Evolutionary conservation across 2,797 vertebrate genomes (phyloP), one percentile per base, ranked within the genome.

Genomic region (Sebastes minor): DNA sequence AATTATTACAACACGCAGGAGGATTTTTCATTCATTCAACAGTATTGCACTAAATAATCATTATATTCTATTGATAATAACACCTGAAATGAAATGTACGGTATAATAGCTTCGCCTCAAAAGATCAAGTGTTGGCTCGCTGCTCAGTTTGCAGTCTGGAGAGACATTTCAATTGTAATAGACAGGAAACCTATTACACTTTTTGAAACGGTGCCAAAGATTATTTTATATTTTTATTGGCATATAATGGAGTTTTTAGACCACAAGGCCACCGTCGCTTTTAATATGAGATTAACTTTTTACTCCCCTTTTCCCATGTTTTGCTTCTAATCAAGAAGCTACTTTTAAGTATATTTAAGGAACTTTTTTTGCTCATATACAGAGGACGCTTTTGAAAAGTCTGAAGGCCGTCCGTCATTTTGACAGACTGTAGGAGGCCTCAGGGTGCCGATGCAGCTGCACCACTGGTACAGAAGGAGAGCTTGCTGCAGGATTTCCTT

Each of bases 21-120:
- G 18, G 42, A 71, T 42, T 33, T 73, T 69, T 57, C 22, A 53
- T 23, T 60, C n/a, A 22, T 8, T 65, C 63, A 66, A 62, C 11
- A 8, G 35, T 61, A 32, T 52, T 64, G 49, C 20, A 46, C n/a
- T 76, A 64, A 78, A 27, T 81, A 55, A 83, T 71, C 55, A 23
- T 68, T 28, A 23, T 74, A 30, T 64, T 22, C 7, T 49, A 65
- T 72, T 59, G 42, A 78, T 62, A 46, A 28, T 25, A 60, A 49
- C 14, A 56, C 55, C 56, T 53, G 32, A 32, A 64, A 33, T n/a
- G 3, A 52, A 73, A 63, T 23, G 30, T 38, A 22, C 5, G 22
- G 14, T 14, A 13, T 27, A 38, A 65, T 27, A 33, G 46, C 59
- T 68, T 7, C 14, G 1, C 11, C 56, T 76, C 56, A n/a, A 1